phyloP scores from a whole-genome alignment of 2,888 invertebrate genomes.

The Drosophila prolongata region DNA sequence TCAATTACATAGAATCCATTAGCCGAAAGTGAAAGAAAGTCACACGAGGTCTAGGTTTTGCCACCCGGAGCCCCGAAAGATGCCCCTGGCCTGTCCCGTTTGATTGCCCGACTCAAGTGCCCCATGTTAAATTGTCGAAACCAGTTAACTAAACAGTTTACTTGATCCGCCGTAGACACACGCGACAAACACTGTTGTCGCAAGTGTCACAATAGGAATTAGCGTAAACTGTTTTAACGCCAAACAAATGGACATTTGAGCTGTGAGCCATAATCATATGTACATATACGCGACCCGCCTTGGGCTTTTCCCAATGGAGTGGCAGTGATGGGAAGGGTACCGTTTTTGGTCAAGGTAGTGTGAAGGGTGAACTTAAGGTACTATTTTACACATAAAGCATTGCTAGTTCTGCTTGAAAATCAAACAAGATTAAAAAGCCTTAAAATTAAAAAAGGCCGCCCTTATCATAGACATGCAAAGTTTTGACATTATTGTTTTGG shows the following conservation, averaged over 20 bases:
- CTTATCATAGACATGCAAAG: too few species aligned
- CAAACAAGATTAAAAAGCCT: too few species aligned
- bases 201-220: constrained; percentile 74
- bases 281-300: constrained; percentile 18
- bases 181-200: constrained; percentile 44
- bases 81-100: constrained; percentile 67
- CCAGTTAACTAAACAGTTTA: constrained; percentile 59
- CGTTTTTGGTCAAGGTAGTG: constrained; percentile 7
- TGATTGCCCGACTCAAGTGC: constrained; percentile 56
- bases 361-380: not conserved
- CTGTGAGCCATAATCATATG: constrained; percentile 21
- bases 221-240: constrained; percentile 79
- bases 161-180: constrained; percentile 43
- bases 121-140: constrained; percentile 67
- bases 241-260: constrained; percentile 40
- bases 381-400: too few species aligned
- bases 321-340: constrained; percentile 1
- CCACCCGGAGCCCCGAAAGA: constrained; percentile 21
- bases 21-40: constrained; percentile 65
- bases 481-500: too few species aligned
- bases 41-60: constrained; percentile 26
- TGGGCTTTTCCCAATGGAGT: constrained; percentile 46
- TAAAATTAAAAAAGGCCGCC: too few species aligned
- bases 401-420: too few species aligned
- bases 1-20: constrained; percentile 74